Conservation (phyloP, 2,113 vertebrate species). For the Triplophysa dalaica region DNA sequence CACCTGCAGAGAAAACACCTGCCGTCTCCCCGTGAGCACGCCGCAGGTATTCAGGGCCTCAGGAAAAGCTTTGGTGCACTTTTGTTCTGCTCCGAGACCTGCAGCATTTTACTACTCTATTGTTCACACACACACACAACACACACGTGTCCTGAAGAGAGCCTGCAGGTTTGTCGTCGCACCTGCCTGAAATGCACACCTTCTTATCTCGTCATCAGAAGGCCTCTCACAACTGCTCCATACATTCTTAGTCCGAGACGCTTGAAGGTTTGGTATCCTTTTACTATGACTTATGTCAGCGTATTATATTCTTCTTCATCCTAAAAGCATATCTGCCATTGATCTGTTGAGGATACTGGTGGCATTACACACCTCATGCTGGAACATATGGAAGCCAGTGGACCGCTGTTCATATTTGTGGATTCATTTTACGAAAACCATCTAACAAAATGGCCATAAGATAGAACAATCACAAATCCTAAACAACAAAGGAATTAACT, state of each 20-base stretch:
- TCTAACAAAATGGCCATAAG: no score
- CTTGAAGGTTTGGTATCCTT: slow-evolving; percentile 59
- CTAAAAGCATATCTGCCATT: slow-evolving; percentile 25
- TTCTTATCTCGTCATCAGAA: slow-evolving; percentile 62
- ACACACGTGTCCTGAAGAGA: slow-evolving; percentile 18
- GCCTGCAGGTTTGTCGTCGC: slow-evolving; percentile 61
- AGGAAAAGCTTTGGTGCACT: slow-evolving; percentile 69
- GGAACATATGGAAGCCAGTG: slow-evolving; percentile 39
- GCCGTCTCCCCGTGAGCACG: slow-evolving; percentile 45
- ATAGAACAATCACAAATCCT: no score
- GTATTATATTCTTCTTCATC: slow-evolving; percentile 40
- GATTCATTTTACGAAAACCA: no score
- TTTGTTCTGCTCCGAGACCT: slow-evolving; percentile 71
- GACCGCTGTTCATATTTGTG: no score
- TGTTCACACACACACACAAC: slow-evolving; percentile 22
- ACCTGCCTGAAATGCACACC: slow-evolving; percentile 77
- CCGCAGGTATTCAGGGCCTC: slow-evolving; percentile 67
- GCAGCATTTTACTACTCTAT: slow-evolving; percentile 59
- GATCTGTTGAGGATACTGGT: slow-evolving; percentile 1
- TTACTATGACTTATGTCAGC: slow-evolving; percentile 55
- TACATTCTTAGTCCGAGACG: slow-evolving; percentile 12
- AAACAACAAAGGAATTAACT: no score
- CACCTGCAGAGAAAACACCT: slow-evolving; percentile 37
- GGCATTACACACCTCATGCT: slow-evolving; percentile 17
- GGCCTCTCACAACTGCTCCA: slow-evolving; percentile 57